These are phyloP conservation scores for Upupa epops DNA, from an alignment of 2,113 vertebrate genomes.

Conservation along the genomic window DNA sequence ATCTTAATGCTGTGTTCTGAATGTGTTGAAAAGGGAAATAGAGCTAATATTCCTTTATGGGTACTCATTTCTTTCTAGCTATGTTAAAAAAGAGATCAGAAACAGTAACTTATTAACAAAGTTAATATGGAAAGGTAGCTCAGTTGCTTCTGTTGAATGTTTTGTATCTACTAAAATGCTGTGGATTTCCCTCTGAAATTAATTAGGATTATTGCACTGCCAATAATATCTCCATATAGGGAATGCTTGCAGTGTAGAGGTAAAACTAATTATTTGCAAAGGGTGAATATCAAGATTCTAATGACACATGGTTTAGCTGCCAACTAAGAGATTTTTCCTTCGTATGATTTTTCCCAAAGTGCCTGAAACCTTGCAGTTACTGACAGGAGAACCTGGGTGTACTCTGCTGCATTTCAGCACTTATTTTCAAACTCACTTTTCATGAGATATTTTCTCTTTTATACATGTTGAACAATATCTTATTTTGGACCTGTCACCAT, in stretches of 20 bases:
- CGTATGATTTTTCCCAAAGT: constrained; percentile 4
- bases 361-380: background rate
- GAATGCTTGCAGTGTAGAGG: background rate
- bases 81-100: background rate
- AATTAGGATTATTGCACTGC: constrained; percentile 4
- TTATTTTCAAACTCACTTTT: background rate
- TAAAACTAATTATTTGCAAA: constrained; percentile 45
- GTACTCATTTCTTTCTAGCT: background rate
- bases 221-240: background rate
- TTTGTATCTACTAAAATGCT: background rate
- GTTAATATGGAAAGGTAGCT: background rate
- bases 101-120: background rate
- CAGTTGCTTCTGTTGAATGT: background rate
- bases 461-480: background rate
- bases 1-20: background rate
- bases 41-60: background rate
- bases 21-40: background rate
- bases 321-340: background rate
- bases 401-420: background rate
- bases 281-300: constrained; percentile 4
- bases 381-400: background rate
- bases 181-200: constrained; percentile 41
- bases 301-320: background rate
- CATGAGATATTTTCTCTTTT: background rate
- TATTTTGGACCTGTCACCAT: background rate